Conservation (phyloP, 2,797 vertebrate genomes). For the Bradypodion ventrale region DNA sequence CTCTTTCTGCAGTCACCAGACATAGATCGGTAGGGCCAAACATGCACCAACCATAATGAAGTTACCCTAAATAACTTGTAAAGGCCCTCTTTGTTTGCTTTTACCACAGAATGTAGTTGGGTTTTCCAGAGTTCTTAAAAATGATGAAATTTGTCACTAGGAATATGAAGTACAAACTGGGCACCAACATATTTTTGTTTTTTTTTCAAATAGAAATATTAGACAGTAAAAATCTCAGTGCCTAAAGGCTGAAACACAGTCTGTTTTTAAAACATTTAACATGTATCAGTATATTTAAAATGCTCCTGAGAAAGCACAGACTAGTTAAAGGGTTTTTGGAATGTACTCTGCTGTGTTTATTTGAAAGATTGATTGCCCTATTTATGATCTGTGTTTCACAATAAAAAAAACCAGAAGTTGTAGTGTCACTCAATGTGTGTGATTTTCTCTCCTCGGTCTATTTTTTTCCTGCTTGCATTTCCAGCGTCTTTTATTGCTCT, state of each 20-base stretch:
- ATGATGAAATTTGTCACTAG: not conserved
- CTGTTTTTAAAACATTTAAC: not conserved
- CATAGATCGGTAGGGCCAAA: not conserved
- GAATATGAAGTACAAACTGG: not conserved
- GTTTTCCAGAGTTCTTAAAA: not conserved
- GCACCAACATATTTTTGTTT: not conserved
- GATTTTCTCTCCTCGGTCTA: slow-evolving; percentile 20
- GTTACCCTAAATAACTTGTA: not conserved
- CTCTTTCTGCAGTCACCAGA: not conserved
- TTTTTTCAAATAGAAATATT: not conserved
- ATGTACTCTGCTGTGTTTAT: not conserved
- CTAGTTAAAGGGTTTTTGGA: slow-evolving; percentile 9
- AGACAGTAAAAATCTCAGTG: not conserved
- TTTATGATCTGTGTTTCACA: not conserved
- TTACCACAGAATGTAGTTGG: not conserved
- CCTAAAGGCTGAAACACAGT: not conserved
- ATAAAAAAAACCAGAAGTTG: slow-evolving; percentile 7
- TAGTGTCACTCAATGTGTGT: not conserved
- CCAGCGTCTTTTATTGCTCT: not conserved
- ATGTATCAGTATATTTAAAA: not conserved
- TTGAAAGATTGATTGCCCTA: slow-evolving; percentile 17
- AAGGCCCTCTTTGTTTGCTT: not conserved
- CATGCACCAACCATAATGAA: not conserved
- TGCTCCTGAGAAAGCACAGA: not conserved
- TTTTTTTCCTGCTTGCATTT: not conserved